A percentile compares a stretch with the other conserved stretches of the same genome.
These are phyloP conservation scores for Labrus mixtus DNA, from an alignment of 2,113 vertebrate species.

Conservation along the genomic window DNA sequence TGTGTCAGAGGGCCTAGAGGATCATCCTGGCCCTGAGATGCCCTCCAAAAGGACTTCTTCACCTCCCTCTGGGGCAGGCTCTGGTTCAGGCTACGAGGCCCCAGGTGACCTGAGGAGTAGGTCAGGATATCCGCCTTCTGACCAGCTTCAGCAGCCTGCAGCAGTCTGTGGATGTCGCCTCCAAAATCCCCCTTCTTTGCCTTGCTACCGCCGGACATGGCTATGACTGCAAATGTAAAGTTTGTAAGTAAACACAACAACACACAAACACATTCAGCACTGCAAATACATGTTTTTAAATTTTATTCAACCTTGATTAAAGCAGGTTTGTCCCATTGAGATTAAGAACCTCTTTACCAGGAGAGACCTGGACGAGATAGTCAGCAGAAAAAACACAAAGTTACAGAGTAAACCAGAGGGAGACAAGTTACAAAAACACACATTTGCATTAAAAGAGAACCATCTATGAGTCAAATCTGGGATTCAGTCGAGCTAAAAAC, in stretches of 20 bases:
- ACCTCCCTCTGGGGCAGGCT: conserved; percentile 46
- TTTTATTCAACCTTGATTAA: too few species aligned
- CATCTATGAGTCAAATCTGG: too few species aligned
- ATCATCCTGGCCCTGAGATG: conserved; percentile 35
- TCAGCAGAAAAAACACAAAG: too few species aligned
- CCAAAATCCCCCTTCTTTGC: conserved; percentile 17
- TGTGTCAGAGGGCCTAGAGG: conserved; percentile 23
- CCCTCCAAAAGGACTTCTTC: conserved; percentile 58
- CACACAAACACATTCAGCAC: background rate
- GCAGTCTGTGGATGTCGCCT: conserved; percentile 63
- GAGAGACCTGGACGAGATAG: too few species aligned
- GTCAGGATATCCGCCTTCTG: conserved; percentile 77
- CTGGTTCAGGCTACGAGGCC: conserved; percentile 73
- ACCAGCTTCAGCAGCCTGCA: conserved; percentile 72
- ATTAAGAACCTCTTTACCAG: too few species aligned
- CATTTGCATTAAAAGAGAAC: too few species aligned
- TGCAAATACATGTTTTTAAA: too few species aligned
- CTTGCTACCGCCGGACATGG: conserved; percentile 48
- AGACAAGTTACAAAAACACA: too few species aligned
- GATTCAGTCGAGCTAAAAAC: too few species aligned
- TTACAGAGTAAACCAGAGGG: too few species aligned
- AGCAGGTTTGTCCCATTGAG: too few species aligned
- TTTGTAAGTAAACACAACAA: background rate
- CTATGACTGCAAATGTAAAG: conserved; percentile 22
- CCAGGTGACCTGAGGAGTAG: conserved; percentile 80